phyloP scores from a whole-genome alignment of 2,113 vertebrate genomes.

The Elgaria multicarinata region DNA sequence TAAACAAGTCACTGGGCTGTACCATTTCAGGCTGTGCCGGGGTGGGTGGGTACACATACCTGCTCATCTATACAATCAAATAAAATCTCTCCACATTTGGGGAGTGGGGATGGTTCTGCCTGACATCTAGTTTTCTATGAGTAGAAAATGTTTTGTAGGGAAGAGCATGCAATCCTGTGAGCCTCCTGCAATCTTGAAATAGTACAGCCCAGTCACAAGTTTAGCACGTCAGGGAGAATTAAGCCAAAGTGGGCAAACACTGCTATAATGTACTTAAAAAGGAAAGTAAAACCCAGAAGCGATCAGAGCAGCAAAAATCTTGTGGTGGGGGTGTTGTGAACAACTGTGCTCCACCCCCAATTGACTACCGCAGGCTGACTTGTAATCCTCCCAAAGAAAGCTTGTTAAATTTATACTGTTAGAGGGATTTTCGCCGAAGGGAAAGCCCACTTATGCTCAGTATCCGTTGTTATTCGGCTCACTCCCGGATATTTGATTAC shows the following conservation, averaged over 20 bases:
- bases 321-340: background rate
- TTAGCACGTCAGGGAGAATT: background rate
- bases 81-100: background rate
- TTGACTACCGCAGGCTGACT: background rate
- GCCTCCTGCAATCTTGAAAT: background rate
- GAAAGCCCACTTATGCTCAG: slow-evolving; percentile 15
- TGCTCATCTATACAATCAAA: background rate
- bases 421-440: background rate
- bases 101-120: too few species aligned
- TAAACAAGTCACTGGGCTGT: background rate
- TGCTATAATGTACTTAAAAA: background rate
- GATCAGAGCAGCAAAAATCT: background rate
- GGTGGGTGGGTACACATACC: too few species aligned
- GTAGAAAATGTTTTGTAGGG: background rate
- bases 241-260: background rate
- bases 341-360: background rate
- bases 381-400: background rate
- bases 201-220: background rate
- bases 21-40: background rate
- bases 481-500: slow-evolving; percentile 35
- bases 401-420: background rate
- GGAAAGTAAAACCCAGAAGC: background rate
- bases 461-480: slow-evolving; percentile 5
- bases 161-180: background rate
- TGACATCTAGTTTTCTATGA: background rate